A percentile compares a stretch with the other conserved stretches of the same genome.
Conservation (phyloP, 1,140 invertebrate species). For the Pristionchus pacificus region DNA sequence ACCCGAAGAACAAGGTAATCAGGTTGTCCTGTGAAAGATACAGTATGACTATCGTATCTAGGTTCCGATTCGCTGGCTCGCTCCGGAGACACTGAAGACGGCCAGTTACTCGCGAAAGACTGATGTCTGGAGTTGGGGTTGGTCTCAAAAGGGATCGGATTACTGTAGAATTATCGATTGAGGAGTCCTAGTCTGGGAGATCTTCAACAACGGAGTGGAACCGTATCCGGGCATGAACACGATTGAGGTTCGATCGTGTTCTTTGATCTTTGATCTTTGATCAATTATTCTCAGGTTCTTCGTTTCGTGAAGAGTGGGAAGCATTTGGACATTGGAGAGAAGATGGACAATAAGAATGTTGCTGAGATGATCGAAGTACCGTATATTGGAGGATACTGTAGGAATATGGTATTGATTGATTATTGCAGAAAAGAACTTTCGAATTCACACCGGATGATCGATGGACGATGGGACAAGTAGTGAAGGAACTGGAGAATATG, state of each 20-base stretch:
- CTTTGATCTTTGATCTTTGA: no score
- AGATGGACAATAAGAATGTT: neutral
- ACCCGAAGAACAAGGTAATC: constrained; percentile 11
- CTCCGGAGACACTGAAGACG: constrained; percentile 22
- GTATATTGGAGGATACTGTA: no score
- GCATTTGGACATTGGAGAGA: neutral
- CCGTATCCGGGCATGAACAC: constrained; percentile 23
- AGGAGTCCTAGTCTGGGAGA: constrained; percentile 21
- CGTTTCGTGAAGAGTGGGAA: neutral
- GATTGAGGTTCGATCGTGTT: constrained; percentile 10
- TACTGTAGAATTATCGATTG: neutral
- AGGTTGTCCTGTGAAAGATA: neutral
- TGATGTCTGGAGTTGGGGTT: constrained; percentile 19
- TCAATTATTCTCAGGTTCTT: neutral
- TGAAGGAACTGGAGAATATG: no score
- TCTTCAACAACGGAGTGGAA: constrained; percentile 21
- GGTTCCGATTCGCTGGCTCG: constrained; percentile 29
- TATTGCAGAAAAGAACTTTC: no score
- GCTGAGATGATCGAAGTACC: neutral
- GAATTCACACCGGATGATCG: no score
- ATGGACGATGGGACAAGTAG: no score
- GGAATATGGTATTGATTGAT: no score
- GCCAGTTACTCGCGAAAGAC: constrained; percentile 15
- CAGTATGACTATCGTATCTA: neutral
- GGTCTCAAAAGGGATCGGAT: neutral